Percentiles rank a stretch among this genome's conserved stretches.
Conservation (phyloP, 2,888 invertebrate genomes). For the Phorcus lineatus region DNA sequence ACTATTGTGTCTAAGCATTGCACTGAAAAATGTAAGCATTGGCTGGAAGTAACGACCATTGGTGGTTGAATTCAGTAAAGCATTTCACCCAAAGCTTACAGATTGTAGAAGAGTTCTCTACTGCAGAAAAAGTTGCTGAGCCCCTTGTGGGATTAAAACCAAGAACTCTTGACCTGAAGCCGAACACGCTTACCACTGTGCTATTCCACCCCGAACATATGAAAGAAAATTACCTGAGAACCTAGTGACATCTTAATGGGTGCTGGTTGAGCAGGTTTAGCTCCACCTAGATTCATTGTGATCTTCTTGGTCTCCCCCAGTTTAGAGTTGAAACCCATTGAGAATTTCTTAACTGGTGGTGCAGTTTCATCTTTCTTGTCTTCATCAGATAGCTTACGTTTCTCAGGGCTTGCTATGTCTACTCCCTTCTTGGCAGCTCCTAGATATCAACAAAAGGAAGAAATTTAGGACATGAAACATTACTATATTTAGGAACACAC, state of each 20-base stretch:
- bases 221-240: not conserved
- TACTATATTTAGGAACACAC: too few species aligned
- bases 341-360: constrained; percentile 46
- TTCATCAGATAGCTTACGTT: constrained; percentile 44
- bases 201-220: too few species aligned
- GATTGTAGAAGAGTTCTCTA: too few species aligned
- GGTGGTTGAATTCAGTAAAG: too few species aligned
- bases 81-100: too few species aligned
- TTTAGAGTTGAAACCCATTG: constrained; percentile 37
- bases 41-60: too few species aligned
- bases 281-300: constrained; percentile 34
- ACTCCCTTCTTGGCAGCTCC: constrained; percentile 30
- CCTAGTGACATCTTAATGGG: constrained; percentile 9
- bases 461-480: not conserved
- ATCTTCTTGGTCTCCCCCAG: constrained; percentile 35
- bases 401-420: constrained; percentile 44
- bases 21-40: too few species aligned
- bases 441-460: constrained; percentile 46
- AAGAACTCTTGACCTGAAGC: too few species aligned
- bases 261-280: constrained; percentile 30
- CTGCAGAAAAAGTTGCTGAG: too few species aligned
- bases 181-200: too few species aligned
- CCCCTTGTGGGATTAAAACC: too few species aligned
- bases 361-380: constrained; percentile 35
- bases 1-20: too few species aligned